Evolutionary conservation across 1,140 invertebrate species (phyloP).

Genomic region (Anagrus nilaparvatae): DNA sequence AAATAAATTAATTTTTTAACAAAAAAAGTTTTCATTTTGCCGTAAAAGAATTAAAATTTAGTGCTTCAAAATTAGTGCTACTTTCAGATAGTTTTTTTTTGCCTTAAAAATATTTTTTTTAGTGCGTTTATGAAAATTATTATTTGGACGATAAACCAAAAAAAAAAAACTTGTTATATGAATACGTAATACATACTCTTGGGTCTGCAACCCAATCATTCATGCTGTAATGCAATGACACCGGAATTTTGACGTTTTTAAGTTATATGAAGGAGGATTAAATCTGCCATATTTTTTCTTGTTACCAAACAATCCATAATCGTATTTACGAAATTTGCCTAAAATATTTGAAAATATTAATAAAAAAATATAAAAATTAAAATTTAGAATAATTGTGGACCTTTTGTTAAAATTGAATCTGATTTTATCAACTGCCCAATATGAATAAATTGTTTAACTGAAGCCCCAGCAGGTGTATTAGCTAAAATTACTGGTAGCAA

Average conservation of each 20-base stretch:
- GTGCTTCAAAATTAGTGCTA: no score
- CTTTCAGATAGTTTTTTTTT: no score
- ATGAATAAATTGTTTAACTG: slow-evolving; percentile 67
- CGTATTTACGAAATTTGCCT: slow-evolving; percentile 28
- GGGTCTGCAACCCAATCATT: slow-evolving; percentile 49
- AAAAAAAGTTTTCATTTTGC: no score
- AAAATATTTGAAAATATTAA: no score
- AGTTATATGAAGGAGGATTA: slow-evolving; percentile 48
- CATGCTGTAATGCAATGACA: slow-evolving; percentile 47
- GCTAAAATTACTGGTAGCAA: slow-evolving; percentile 61
- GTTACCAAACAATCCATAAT: slow-evolving; percentile 46
- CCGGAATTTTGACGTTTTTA: slow-evolving; percentile 44
- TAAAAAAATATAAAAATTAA: no score
- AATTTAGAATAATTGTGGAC: no score
- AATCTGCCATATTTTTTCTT: slow-evolving; percentile 40
- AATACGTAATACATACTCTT: slow-evolving; percentile 14
- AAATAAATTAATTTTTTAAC: no score
- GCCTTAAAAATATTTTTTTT: no score
- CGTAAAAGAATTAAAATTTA: no score
- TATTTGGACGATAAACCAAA: no score
- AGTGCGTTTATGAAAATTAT: no score
- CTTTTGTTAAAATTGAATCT: no score
- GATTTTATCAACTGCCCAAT: slow-evolving; percentile 58
- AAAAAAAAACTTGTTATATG: neutral
- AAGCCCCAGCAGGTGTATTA: slow-evolving; percentile 76